Base-by-base conservation (phyloP, 1,140 invertebrate species). In the Coenobita brevimanus region DNA sequence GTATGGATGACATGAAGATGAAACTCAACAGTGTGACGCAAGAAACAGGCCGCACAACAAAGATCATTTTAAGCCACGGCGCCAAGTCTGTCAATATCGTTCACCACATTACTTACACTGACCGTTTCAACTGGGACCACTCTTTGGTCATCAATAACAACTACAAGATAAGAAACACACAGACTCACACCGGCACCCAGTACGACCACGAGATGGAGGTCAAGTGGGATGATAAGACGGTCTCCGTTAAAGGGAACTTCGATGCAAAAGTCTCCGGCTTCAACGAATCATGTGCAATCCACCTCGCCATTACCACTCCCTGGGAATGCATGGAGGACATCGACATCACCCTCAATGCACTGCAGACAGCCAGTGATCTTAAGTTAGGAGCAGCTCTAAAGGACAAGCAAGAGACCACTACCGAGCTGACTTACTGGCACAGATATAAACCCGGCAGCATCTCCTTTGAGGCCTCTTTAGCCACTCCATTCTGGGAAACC, bases 401-500 rank as follows among this genome's bases (percentile, higher is more conserved):
- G 54, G 71, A 87, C 62, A 81, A 81, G n/a, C 62, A 75, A 4
- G 76, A 62, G 15, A 57, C 24, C 8, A 87, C 41, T 8, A 38
- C 71, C 38, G 73, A 73, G 30, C 17, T 80, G 38, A 67, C 43
- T 30, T 54, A 36, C 4, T 24, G 27, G 13, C 30, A 33, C 13
- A 80, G 57, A 21, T 71, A 24, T 36, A 33, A 54, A 24, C 36
- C 43, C 2, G n/a, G 30, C 15, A 36, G 41, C 17, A 57, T 80
- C 15, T 71, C 67, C 46, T 69, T 33, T 36, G 67, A 50, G 38
- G 30, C 64, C 27, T 38, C 76, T 38, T 33, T 87, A 6, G 54
- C 64, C 27, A 87, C 84, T 3, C 84, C 84, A n/a, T 80, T 87
- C 84, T 87, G 84, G 75, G 57, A 87, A 21, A 60, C 84, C 21